Percentiles rank a stretch among this genome's conserved stretches.
Evolutionary conservation across 2,113 vertebrate species (phyloP).

Genomic region (Protobothrops flavoviridis): DNA sequence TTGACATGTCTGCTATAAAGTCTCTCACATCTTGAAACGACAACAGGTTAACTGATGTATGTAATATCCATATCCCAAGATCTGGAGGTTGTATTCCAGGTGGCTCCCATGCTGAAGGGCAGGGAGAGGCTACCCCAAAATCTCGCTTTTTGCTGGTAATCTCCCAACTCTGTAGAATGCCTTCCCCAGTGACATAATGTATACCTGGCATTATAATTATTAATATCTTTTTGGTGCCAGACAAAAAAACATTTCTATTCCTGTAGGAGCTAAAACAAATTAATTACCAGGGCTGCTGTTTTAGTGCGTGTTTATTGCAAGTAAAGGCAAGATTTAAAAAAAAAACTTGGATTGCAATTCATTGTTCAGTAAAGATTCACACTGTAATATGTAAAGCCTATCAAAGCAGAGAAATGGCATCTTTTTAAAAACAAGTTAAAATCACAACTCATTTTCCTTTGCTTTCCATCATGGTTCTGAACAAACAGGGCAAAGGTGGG

Average conservation of each 20-base stretch:
- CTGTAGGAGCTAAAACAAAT: not conserved
- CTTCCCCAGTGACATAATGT: not conserved
- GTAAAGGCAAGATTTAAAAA: not conserved
- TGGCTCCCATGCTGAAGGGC: not conserved
- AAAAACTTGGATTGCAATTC: not conserved
- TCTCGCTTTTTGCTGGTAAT: not conserved
- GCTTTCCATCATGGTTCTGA: not conserved
- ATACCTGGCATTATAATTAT: not conserved
- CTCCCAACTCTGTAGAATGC: not conserved
- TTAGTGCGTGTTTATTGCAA: not conserved
- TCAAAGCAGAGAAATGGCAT: not conserved
- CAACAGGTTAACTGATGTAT: not conserved
- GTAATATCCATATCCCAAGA: not conserved
- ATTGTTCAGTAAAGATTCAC: not conserved
- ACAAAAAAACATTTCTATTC: not conserved
- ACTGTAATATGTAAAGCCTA: not conserved
- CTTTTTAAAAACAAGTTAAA: not conserved
- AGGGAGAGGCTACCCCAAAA: not conserved
- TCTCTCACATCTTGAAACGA: not conserved
- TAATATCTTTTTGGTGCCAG: not conserved
- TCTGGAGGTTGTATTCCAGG: not conserved
- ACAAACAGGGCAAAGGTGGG: not conserved
- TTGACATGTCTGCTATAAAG: not conserved
- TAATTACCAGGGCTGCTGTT: not conserved
- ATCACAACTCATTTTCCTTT: not conserved